Percentiles rank a stretch among this genome's conserved stretches.
Conservation (phyloP, 2,113 vertebrate species). For the Dipodomys spectabilis region DNA sequence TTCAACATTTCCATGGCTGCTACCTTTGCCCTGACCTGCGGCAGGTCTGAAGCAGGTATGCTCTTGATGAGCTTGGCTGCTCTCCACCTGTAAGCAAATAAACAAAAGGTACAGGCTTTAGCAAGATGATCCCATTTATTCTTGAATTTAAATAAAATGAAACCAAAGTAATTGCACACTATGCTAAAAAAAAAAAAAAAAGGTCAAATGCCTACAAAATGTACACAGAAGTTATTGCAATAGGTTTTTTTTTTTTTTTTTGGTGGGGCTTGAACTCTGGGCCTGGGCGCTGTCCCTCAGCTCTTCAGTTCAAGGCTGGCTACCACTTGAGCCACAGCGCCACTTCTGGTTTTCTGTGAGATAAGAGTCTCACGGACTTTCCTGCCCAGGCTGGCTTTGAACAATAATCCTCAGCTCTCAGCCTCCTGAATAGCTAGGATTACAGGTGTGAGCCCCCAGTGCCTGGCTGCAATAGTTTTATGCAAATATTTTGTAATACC, state of each 20-base stretch:
- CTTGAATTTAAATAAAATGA: background rate
- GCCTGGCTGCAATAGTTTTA: background rate
- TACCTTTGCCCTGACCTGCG: slow-evolving; percentile 96
- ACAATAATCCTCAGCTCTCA: too few species aligned
- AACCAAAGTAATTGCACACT: background rate
- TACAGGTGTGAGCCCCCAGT: too few species aligned
- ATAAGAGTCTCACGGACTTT: too few species aligned
- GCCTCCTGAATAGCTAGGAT: too few species aligned
- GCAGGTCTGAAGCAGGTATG: slow-evolving; percentile 91
- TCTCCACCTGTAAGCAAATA: slow-evolving; percentile 91
- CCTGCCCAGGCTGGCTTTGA: too few species aligned
- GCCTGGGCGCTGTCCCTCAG: too few species aligned
- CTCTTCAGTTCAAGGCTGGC: too few species aligned
- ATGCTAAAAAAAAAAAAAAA: background rate
- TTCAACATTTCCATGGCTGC: slow-evolving; percentile 94
- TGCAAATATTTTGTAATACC: background rate
- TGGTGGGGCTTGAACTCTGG: too few species aligned
- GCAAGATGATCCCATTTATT: background rate
- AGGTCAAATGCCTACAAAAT: slow-evolving; percentile 1
- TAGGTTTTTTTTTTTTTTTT: too few species aligned
- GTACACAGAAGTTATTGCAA: slow-evolving; percentile 5
- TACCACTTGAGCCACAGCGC: too few species aligned
- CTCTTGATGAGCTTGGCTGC: slow-evolving; percentile 93
- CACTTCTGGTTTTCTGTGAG: too few species aligned
- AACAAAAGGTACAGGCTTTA: background rate